Evolutionary conservation across 2,888 invertebrate genomes (phyloP).

Genomic region (Hyppa rectilinea): DNA sequence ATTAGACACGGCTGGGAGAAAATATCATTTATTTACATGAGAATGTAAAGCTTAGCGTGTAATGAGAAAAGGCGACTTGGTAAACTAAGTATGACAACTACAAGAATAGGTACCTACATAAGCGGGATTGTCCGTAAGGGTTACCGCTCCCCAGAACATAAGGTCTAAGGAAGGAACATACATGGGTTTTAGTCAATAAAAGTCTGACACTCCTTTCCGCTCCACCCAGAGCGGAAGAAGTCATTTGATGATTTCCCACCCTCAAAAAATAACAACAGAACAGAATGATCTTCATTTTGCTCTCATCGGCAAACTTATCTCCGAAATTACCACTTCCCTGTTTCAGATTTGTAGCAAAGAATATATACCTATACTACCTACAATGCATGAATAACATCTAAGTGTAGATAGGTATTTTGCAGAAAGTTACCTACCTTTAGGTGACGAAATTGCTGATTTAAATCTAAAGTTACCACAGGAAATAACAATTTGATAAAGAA

Average conservation of each 20-base stretch:
- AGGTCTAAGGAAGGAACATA: no score
- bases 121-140: no score
- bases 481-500: background rate
- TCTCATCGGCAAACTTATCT: background rate
- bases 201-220: no score
- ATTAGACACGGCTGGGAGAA: constrained; percentile 28
- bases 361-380: background rate
- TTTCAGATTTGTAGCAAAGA: background rate
- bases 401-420: background rate
- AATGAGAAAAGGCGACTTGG: constrained; percentile 7
- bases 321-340: background rate
- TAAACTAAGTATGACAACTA: constrained; percentile 14
- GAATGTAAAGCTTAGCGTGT: constrained; percentile 30
- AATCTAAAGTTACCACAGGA: background rate
- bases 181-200: no score
- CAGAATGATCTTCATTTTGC: background rate
- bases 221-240: no score
- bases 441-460: background rate
- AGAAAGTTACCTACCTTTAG: background rate
- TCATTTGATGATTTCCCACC: no score
- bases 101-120: no score
- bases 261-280: no score
- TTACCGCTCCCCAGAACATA: no score
- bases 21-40: constrained; percentile 37
- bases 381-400: background rate